Base-by-base conservation (phyloP, 2,113 vertebrate species). In the Hepsetus odoe region DNA sequence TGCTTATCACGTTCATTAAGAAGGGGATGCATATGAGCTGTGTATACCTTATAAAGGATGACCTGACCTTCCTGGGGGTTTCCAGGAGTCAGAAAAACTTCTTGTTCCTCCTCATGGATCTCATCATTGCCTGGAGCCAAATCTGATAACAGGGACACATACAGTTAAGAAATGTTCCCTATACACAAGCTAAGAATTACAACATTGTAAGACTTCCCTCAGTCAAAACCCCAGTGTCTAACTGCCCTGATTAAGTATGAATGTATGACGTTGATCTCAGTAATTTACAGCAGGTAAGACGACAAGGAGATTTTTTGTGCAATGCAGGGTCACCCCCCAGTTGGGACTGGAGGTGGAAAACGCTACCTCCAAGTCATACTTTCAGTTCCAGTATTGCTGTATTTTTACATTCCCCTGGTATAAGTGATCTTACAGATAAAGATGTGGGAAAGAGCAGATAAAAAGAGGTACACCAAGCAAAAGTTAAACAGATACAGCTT, bases 1-100 rank as follows among this genome's bases (percentile, higher is more conserved):
- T 55, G 32, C 1, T 6, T 0, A 24, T 4, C 11, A 32, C 22
- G 14, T 11, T 8, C 20, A 59, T n/a, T 14, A 22, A 44, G n/a
- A 20, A 65, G n/a, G 40, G 14, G 13, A 22, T 33, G 0, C 2
- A 46, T 20, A 12, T 4, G 11, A 42, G 26, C 42, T 11, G 24
- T 22, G 32, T 38, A 53, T 38, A 99, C 97, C 96, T 96, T 98
- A 67, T 99, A 98, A 4, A 99, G 95, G 78, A 97, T 94, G 0
- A 99, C 96, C 85, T 99, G 97, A 20, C 98, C 97, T 0, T 98
- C 97, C 87, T 98, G 97, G 0, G 97, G 97, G 88, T 98, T 97
- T 32, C 97, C 96, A 0, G 91, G 95, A 0, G 97, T 97, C 85
- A 97, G 86, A 86, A 98, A 99, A 5, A 91, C 91, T 87, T 98